Evolutionary conservation across 2,797 vertebrate genomes (phyloP), one percentile per base, ranked within the genome.

Genomic region (Neoniphon sammara): DNA sequence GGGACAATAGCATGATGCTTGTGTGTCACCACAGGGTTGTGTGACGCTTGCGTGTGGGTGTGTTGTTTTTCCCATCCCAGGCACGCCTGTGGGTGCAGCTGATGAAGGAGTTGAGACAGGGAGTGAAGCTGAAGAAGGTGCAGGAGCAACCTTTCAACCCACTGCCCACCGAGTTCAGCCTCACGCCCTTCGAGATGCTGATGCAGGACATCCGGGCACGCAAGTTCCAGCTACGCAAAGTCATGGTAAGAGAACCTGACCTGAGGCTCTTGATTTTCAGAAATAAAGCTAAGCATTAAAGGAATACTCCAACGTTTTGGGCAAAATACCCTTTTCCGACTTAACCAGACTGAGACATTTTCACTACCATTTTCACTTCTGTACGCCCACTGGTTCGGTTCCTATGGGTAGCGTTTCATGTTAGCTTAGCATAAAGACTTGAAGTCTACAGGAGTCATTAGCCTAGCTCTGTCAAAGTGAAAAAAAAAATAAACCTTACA

Each of bases 121-220:
- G 97, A 0, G 97, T 99, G 78, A 98, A 99, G 91, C 94, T 99
- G 78, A 98, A 97, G 94, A 98, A 98, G 84, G 97, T 98, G 21
- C 94, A 97, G 90, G 96, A 98, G 89, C 95, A 96, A 85, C 95
- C 96, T 7, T 98, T 97, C 88, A 94, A 98, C 91, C 93, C 95
- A 0, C 91, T 98, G 78, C 96, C 97, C 90, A 96, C 96, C 0
- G 97, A 98, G 90, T 98, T 96, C 93, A 96, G 97, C 92, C 96
- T 99, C 78, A 99, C 97, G 0, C 97, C 97, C 31, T 99, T 98
- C 0, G 97, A 99, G 94, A 99, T 98, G 96, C 95, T 99, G 67
- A 98, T 99, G 97, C 96, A 98, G 91, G 97, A 99, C 91, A 99
- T 99, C 75, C 94, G 96, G 0, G 92, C 95, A 0, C 93, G 96